These are phyloP conservation scores for Muscicapa adusta DNA, from an alignment of 2,113 vertebrate genomes.

Conservation along the genomic window DNA sequence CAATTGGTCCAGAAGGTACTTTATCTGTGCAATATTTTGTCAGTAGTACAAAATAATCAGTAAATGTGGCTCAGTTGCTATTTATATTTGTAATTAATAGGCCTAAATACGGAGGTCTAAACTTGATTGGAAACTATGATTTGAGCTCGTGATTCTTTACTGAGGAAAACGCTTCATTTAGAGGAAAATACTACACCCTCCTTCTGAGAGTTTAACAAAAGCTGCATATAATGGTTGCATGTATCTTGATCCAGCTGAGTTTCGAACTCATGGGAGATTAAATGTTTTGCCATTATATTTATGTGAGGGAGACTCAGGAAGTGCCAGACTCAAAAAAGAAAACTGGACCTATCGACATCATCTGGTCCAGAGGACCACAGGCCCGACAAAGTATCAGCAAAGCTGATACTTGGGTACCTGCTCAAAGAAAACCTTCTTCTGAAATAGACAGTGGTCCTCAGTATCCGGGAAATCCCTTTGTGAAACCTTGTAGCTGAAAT, in stretches of 20 bases:
- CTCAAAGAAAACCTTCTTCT: neutral
- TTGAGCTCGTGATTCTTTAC: neutral
- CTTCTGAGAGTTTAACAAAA: neutral
- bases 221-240: accelerated
- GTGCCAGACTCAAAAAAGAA: neutral
- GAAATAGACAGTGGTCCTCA: neutral
- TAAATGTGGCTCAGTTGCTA: neutral
- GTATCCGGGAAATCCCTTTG: neutral
- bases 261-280: accelerated
- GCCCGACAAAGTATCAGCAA: accelerated
- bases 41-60: neutral
- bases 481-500: neutral
- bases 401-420: accelerated
- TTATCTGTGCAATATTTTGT: neutral
- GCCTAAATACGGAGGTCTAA: neutral
- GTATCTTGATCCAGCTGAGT: neutral
- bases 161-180: neutral
- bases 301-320: neutral
- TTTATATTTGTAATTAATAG: neutral
- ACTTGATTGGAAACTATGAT: neutral
- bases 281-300: neutral
- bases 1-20: neutral
- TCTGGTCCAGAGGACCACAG: too few relatives aligned
- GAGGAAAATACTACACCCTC: neutral
- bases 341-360: accelerated